phyloP scores from a whole-genome alignment of 2,888 invertebrate species.

The Mycalesis mineus region DNA sequence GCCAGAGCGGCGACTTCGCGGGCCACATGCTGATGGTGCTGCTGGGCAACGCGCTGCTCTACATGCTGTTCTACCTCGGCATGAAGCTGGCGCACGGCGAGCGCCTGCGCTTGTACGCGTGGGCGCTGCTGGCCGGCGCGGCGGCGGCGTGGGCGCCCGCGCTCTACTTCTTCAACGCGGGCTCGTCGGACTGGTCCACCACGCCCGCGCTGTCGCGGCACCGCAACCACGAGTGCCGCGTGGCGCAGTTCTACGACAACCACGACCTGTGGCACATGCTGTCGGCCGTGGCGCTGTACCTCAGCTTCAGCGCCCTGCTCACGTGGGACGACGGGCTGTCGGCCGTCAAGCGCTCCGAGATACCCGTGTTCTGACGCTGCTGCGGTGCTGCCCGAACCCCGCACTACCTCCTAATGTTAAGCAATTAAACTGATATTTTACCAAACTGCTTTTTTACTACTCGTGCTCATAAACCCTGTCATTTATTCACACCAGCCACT shows the following conservation, averaged over 20 bases:
- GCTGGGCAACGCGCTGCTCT: slow-evolving; percentile 89
- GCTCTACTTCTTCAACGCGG: slow-evolving; percentile 74
- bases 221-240: slow-evolving; percentile 60
- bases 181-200: slow-evolving; percentile 53
- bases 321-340: slow-evolving; percentile 91
- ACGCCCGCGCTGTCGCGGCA: slow-evolving; percentile 86
- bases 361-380: slow-evolving; percentile 84
- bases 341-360: slow-evolving; percentile 83
- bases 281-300: slow-evolving; percentile 89
- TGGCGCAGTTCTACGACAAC: slow-evolving; percentile 87
- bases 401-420: neutral
- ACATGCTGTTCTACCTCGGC: slow-evolving; percentile 88
- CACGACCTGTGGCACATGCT: slow-evolving; percentile 94
- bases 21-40: slow-evolving; percentile 88
- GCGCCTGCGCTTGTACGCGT: slow-evolving; percentile 78
- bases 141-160: slow-evolving; percentile 83
- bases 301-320: slow-evolving; percentile 88
- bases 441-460: neutral
- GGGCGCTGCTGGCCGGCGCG: slow-evolving; percentile 81
- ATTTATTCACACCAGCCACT: too few species aligned
- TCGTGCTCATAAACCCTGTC: too few species aligned
- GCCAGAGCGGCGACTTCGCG: slow-evolving; percentile 85
- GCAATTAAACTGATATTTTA: neutral
- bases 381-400: neutral
- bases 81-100: slow-evolving; percentile 90